A percentile compares a stretch with the other conserved stretches of the same genome.
Evolutionary conservation across 2,113 vertebrate genomes (phyloP).

Genomic region (Passer domesticus): DNA sequence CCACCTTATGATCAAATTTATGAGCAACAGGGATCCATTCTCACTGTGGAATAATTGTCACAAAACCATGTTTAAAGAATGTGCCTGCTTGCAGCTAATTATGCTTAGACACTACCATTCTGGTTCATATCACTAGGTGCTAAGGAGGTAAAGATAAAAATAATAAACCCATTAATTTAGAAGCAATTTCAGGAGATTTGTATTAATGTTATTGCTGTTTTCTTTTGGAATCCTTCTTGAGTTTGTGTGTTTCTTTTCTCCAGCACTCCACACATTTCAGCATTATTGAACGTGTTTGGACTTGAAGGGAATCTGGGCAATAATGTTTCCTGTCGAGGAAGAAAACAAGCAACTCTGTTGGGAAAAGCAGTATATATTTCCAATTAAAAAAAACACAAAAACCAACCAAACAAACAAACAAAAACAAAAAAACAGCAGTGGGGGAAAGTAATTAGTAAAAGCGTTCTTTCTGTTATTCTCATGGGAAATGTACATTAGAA

Average conservation of each 20-base stretch:
- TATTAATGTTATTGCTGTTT: neutral
- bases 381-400: neutral
- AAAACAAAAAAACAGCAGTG: neutral
- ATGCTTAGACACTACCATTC: neutral
- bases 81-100: neutral
- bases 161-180: neutral
- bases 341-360: neutral
- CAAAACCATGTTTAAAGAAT: neutral
- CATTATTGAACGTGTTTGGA: neutral
- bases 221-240: neutral
- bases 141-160: neutral
- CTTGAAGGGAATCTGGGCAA: neutral
- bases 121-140: neutral
- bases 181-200: neutral
- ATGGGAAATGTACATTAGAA: neutral
- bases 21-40: neutral
- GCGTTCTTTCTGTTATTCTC: neutral
- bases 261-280: neutral
- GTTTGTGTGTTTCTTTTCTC: rapidly evolving
- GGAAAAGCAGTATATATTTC: neutral
- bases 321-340: neutral
- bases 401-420: too few species aligned
- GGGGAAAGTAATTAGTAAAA: neutral
- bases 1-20: neutral
- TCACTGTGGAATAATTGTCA: neutral